Percentiles rank a stretch among this genome's conserved stretches.
Evolutionary conservation across 2,888 invertebrate genomes (phyloP).

Genomic region (Chydorus sphaericus): DNA sequence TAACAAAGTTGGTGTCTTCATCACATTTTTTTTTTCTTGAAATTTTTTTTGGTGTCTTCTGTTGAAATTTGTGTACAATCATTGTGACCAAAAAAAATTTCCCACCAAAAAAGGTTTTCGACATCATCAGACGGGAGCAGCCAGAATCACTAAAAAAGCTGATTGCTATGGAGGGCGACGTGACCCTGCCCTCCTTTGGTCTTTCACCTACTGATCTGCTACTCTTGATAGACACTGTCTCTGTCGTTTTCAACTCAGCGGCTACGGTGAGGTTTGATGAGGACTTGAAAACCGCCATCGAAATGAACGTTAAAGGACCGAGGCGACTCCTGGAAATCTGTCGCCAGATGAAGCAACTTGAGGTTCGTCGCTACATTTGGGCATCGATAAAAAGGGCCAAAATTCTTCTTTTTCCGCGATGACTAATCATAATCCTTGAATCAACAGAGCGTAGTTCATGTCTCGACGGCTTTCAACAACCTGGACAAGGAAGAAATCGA

Average conservation of each 20-base stretch:
- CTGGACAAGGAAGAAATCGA: background rate
- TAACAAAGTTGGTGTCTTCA: too few relatives aligned
- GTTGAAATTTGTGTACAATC: too few relatives aligned
- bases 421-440: too few relatives aligned
- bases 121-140: background rate
- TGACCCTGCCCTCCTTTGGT: background rate
- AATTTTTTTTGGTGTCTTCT: too few relatives aligned
- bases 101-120: too few relatives aligned
- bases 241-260: constrained; percentile 40
- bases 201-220: background rate
- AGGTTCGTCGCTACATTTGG: too few relatives aligned
- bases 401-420: too few relatives aligned
- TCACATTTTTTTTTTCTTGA: too few relatives aligned
- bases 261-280: constrained; percentile 41
- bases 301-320: constrained; percentile 38
- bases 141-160: background rate
- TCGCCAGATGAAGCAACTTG: constrained; percentile 32
- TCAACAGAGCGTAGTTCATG: background rate
- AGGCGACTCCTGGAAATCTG: constrained; percentile 34
- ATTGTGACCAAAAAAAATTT: too few relatives aligned
- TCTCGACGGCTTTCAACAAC: background rate
- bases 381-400: too few relatives aligned
- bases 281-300: constrained; percentile 34
- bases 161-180: background rate
- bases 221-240: background rate